phyloP scores from a whole-genome alignment of 1,140 invertebrate species.

The Hypsibius dujardini region DNA sequence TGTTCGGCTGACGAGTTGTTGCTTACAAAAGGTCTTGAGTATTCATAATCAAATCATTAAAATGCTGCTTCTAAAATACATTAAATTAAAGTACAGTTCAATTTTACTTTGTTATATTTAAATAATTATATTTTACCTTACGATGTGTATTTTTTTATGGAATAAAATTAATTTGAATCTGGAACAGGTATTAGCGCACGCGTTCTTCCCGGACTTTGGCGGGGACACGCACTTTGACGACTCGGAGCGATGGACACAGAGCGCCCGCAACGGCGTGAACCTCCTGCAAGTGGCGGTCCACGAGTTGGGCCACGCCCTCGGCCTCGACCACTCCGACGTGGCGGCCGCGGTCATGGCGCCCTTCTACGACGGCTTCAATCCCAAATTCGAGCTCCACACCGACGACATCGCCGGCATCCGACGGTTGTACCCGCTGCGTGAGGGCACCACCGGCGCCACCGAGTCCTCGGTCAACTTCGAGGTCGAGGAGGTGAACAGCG shows the following conservation, averaged over 20 bases:
- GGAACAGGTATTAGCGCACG: constrained; percentile 32
- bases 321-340: constrained; percentile 33
- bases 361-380: constrained; percentile 31
- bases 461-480: constrained; percentile 8
- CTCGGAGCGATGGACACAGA: constrained; percentile 35
- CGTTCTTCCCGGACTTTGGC: constrained; percentile 36
- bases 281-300: constrained; percentile 37
- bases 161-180: background rate
- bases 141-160: background rate
- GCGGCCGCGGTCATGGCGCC: constrained; percentile 35
- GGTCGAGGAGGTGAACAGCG: background rate
- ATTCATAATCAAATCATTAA: no score
- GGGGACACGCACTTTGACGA: constrained; percentile 41
- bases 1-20: no score
- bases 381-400: constrained; percentile 31
- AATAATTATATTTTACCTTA: no score
- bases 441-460: constrained; percentile 11
- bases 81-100: no score
- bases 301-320: constrained; percentile 37
- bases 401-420: constrained; percentile 28
- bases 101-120: no score
- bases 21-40: no score
- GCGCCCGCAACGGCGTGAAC: constrained; percentile 31
- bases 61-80: no score
- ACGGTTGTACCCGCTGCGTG: constrained; percentile 7